A percentile compares a stretch with the other conserved stretches of the same genome.
phyloP scores from a whole-genome alignment of 2,113 vertebrate species.

The Bubalus kerabau region DNA sequence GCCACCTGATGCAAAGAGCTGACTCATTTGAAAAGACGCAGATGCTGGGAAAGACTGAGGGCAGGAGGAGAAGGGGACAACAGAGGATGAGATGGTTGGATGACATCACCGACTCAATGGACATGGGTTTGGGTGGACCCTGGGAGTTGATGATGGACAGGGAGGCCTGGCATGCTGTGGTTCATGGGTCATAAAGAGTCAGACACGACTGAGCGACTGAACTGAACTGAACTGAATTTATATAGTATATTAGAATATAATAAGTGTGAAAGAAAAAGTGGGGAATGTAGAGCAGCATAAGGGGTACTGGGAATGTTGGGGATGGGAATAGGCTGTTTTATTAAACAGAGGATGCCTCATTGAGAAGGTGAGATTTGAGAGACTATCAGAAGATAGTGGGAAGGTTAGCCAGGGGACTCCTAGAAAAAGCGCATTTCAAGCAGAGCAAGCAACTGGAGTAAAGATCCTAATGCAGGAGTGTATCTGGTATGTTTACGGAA shows the following conservation, averaged over 20 bases:
- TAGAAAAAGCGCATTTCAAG: not conserved
- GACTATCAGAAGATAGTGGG: not conserved
- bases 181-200: fast-evolving
- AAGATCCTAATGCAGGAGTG: not conserved
- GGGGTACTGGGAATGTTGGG: not conserved
- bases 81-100: too few species aligned
- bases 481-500: not conserved
- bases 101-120: too few species aligned
- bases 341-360: not conserved
- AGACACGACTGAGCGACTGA: not conserved
- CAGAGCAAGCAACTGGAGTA: not conserved
- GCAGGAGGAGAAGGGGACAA: too few species aligned
- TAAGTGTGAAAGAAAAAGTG: not conserved
- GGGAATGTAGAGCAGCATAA: not conserved
- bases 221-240: not conserved
- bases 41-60: too few species aligned
- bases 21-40: too few species aligned
- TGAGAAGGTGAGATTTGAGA: not conserved
- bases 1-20: too few species aligned
- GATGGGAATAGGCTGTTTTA: not conserved
- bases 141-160: not conserved
- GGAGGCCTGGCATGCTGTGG: not conserved
- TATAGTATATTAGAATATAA: not conserved
- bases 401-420: not conserved
- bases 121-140: too few species aligned